Percentiles rank a stretch among this genome's conserved stretches.
These are phyloP conservation scores for Orchesellides sinensis DNA, from an alignment of 2,888 invertebrate species.

Conservation along the genomic window DNA sequence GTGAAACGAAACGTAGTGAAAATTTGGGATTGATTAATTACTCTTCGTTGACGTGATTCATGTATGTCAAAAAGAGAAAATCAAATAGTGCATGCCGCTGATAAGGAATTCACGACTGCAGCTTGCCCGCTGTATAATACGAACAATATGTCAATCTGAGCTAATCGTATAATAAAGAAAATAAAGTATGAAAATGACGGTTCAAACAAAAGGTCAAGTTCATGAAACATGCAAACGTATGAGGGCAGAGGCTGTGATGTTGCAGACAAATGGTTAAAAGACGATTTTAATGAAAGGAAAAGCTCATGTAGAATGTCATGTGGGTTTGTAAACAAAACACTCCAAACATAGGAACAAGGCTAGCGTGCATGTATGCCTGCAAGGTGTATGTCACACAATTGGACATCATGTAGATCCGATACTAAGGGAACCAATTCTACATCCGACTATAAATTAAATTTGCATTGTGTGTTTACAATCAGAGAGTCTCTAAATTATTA, in stretches of 20 bases:
- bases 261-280: not conserved
- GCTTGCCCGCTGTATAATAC: too few relatives aligned
- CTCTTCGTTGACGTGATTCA: too few relatives aligned
- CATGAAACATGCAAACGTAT: slow-evolving; percentile 38
- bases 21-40: too few relatives aligned
- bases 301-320: not conserved
- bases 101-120: too few relatives aligned
- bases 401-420: not conserved
- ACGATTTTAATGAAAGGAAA: slow-evolving; percentile 1
- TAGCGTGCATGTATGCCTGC: not conserved
- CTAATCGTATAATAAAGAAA: too few relatives aligned
- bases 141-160: too few relatives aligned
- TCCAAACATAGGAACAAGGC: slow-evolving; percentile 12
- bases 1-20: too few relatives aligned
- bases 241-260: slow-evolving; percentile 12
- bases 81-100: too few relatives aligned
- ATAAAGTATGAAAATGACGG: too few relatives aligned
- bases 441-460: slow-evolving; percentile 9
- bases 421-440: not conserved
- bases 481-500: slow-evolving; percentile 31
- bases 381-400: slow-evolving; percentile 41
- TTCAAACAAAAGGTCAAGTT: slow-evolving; percentile 49
- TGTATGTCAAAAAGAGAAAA: too few relatives aligned
- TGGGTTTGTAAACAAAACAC: not conserved
- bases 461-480: slow-evolving; percentile 23